These are phyloP conservation scores for Perca schrenkii DNA, from an alignment of 2,113 vertebrate genomes.

Conservation along the genomic window DNA sequence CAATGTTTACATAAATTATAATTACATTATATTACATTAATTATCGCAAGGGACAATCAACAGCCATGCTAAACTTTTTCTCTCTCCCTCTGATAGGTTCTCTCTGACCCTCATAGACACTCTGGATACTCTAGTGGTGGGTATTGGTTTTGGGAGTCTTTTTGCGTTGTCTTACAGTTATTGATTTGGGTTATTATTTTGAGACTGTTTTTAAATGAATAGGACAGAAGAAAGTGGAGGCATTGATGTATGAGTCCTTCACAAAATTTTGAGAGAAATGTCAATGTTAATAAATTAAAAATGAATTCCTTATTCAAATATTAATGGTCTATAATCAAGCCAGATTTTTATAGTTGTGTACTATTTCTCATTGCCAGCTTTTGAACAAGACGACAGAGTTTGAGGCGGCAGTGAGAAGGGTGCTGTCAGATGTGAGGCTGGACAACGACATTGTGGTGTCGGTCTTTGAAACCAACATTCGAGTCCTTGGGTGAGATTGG, in stretches of 20 bases:
- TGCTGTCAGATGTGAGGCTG: conserved; percentile 94
- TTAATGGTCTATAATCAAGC: neutral
- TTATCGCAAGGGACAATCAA: neutral
- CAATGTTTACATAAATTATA: neutral
- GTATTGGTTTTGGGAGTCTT: conserved; percentile 59
- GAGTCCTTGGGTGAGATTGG: conserved; percentile 94
- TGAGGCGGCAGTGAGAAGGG: conserved; percentile 95
- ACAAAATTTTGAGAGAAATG: neutral
- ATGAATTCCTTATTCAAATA: neutral
- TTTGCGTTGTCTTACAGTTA: neutral
- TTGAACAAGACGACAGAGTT: conserved; percentile 98
- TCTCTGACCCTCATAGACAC: conserved; percentile 98
- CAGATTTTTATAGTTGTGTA: neutral
- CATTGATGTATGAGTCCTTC: neutral
- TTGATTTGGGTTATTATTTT: neutral
- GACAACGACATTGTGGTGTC: conserved; percentile 99
- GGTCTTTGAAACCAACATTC: conserved; percentile 99
- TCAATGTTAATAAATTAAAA: neutral
- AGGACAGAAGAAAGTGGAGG: neutral
- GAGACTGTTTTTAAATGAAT: neutral
- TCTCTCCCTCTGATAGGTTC: conserved; percentile 86
- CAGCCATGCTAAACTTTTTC: conserved; percentile 17
- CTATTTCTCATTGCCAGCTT: conserved; percentile 83
- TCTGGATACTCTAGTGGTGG: conserved; percentile 97
- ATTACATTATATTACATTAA: no score